Conservation (phyloP, 2,113 vertebrate genomes). For the Steatornis caripensis region DNA sequence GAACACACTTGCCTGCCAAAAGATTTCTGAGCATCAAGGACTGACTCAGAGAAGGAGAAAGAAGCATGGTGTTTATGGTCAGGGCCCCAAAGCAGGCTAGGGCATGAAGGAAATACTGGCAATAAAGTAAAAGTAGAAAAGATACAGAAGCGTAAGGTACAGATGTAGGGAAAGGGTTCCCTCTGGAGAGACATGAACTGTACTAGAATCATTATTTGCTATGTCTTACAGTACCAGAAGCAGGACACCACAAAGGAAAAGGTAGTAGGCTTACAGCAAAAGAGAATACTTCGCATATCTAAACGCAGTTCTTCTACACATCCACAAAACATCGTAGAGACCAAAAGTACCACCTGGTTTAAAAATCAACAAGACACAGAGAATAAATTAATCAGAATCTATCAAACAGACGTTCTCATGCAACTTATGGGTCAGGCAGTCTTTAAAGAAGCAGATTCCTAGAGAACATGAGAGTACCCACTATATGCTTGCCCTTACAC, state of each 20-base stretch:
- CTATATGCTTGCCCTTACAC: not conserved
- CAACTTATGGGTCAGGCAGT: not conserved
- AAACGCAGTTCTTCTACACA: not conserved
- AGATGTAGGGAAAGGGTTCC: not conserved
- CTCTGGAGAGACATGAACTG: accelerated
- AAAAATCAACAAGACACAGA: not conserved
- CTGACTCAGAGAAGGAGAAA: not conserved
- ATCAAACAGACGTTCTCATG: not conserved
- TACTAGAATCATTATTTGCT: not conserved
- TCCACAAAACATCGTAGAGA: not conserved
- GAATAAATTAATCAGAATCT: not conserved
- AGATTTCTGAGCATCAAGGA: not conserved
- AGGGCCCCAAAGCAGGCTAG: not conserved
- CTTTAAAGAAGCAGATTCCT: not conserved
- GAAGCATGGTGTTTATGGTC: not conserved
- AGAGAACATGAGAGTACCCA: not conserved
- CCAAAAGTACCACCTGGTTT: not conserved
- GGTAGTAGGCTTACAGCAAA: not conserved
- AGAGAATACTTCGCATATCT: not conserved
- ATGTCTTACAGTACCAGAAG: not conserved
- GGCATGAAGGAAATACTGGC: not conserved
- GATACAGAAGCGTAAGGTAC: not conserved
- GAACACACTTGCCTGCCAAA: not conserved
- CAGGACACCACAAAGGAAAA: not conserved
- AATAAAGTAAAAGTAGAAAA: not conserved